Evolutionary conservation across 2,888 invertebrate genomes (phyloP).

Genomic region (Disparrhopalites patrizii): DNA sequence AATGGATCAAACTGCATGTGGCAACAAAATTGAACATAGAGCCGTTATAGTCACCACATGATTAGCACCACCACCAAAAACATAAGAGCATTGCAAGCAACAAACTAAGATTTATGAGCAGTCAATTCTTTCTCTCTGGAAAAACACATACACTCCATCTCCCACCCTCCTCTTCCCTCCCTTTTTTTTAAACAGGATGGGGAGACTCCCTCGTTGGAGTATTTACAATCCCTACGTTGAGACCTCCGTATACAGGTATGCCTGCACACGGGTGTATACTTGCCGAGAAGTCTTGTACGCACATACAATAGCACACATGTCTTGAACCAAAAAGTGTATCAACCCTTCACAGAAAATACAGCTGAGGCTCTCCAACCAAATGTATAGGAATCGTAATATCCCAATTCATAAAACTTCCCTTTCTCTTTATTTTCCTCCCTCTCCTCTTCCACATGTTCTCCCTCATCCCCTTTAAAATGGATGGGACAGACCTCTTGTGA

Average conservation of each 20-base stretch:
- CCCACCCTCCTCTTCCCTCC: not conserved
- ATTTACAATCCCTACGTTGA: too few species aligned
- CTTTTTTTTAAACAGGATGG: not conserved
- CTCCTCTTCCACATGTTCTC: too few species aligned
- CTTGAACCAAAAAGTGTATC: too few species aligned
- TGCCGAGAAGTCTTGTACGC: not conserved
- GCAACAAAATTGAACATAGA: conserved; percentile 6
- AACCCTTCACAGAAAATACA: too few species aligned
- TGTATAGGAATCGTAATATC: too few species aligned
- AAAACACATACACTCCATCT: not conserved
- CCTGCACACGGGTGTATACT: not conserved
- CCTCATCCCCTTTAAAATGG: too few species aligned
- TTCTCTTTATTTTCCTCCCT: not conserved
- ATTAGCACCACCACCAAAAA: not conserved
- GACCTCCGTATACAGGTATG: not conserved
- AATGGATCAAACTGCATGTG: conserved; percentile 46
- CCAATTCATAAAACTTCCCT: not conserved
- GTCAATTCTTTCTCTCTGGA: not conserved
- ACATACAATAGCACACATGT: not conserved
- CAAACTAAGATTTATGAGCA: conserved; percentile 13
- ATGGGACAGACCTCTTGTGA: too few species aligned
- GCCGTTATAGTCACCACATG: conserved; percentile 5
- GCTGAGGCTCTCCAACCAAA: too few species aligned
- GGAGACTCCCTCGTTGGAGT: too few species aligned
- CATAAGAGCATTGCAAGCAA: not conserved